phyloP scores from a whole-genome alignment of 2,888 invertebrate species.

The Lepidocyrtoides sp. region DNA sequence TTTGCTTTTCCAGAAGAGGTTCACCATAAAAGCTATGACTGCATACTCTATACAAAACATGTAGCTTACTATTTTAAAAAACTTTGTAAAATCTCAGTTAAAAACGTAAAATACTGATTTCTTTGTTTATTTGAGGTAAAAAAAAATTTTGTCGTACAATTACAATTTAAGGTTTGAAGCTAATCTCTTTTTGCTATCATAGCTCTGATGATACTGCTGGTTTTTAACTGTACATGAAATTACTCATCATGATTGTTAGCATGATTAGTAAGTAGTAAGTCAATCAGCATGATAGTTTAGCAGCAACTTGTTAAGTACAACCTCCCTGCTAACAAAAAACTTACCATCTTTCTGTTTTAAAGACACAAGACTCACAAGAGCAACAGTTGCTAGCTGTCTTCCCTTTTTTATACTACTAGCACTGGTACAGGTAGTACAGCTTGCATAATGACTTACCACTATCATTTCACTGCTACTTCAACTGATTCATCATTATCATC shows the following conservation, averaged over 20 bases:
- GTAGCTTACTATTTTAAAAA: too few relatives aligned
- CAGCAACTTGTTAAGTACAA: neutral
- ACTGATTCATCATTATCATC: neutral
- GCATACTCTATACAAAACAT: too few relatives aligned
- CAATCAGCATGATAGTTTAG: constrained; percentile 2
- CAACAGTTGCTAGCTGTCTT: neutral
- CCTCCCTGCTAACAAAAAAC: neutral
- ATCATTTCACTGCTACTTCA: neutral
- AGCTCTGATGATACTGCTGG: neutral
- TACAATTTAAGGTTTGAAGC: too few relatives aligned
- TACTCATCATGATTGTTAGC: neutral
- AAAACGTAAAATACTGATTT: neutral
- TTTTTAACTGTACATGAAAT: constrained; percentile 29
- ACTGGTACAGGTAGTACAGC: neutral
- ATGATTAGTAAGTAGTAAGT: neutral
- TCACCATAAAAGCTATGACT: too few relatives aligned
- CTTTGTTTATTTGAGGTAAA: neutral
- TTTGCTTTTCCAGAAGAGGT: too few relatives aligned
- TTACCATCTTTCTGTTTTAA: neutral
- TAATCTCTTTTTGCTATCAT: too few relatives aligned
- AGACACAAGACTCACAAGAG: neutral
- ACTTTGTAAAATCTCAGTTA: too few relatives aligned
- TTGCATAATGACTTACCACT: constrained; percentile 8
- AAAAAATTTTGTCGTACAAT: too few relatives aligned
- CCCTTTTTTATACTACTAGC: neutral